Evolutionary conservation across 2,797 vertebrate genomes (phyloP).

Genomic region (Protonibea diacanthus): DNA sequence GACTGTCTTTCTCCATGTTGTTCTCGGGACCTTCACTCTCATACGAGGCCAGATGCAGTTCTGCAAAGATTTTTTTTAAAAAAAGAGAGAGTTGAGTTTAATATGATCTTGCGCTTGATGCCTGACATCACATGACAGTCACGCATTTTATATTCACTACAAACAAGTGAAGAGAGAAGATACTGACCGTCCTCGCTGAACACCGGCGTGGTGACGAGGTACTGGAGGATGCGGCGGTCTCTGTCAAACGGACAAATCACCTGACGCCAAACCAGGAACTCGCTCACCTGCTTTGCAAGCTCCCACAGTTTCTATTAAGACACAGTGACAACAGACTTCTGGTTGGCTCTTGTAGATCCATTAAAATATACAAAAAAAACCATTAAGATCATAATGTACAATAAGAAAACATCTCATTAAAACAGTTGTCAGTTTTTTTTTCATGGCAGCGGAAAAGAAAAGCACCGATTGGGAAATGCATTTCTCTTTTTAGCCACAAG

Average conservation of each 20-base stretch:
- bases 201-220: slow-evolving; percentile 92
- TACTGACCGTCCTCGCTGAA: slow-evolving; percentile 93
- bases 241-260: slow-evolving; percentile 94
- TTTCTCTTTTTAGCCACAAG: slow-evolving; percentile 50
- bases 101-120: neutral
- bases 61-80: slow-evolving; percentile 46
- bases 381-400: neutral
- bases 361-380: neutral
- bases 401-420: neutral
- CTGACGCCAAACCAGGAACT: slow-evolving; percentile 97
- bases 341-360: neutral
- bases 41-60: slow-evolving; percentile 96
- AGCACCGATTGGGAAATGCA: neutral
- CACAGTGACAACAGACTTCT: neutral
- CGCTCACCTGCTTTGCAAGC: slow-evolving; percentile 94
- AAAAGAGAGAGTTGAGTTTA: neutral
- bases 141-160: neutral
- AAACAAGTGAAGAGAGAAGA: neutral
- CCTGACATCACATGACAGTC: neutral
- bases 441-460: no score
- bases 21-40: slow-evolving; percentile 98
- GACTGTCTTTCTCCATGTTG: slow-evolving; percentile 96
- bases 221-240: slow-evolving; percentile 92
- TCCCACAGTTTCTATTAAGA: slow-evolving; percentile 94
- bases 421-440: neutral